Conservation (phyloP, 2,888 invertebrate genomes). For the Heliconius sara region DNA sequence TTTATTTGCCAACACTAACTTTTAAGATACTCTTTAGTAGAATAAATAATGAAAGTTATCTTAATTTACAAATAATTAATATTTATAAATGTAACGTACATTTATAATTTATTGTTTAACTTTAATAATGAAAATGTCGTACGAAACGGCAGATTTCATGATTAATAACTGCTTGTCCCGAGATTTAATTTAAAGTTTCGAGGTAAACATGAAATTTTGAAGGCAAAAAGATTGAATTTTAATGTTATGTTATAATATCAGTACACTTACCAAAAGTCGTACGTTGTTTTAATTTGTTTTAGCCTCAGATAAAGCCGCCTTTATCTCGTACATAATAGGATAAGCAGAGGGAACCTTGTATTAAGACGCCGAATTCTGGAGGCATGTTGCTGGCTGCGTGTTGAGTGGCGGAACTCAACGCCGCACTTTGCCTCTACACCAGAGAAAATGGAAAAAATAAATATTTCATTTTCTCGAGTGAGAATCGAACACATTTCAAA, state of each 20-base stretch:
- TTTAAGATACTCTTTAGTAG: not conserved
- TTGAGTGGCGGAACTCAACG: too few relatives aligned
- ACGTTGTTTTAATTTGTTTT: too few relatives aligned
- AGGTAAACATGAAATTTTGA: not conserved
- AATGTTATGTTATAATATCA: not conserved
- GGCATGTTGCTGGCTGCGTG: too few relatives aligned
- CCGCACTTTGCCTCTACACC: too few relatives aligned
- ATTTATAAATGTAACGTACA: not conserved
- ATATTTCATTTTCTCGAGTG: too few relatives aligned
- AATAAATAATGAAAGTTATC: not conserved
- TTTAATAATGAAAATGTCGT: conserved; percentile 36
- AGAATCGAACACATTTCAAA: too few relatives aligned
- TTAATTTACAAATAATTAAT: not conserved
- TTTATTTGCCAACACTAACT: too few relatives aligned
- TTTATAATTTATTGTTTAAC: conserved; percentile 41
- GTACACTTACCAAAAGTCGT: not conserved
- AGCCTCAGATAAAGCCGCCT: too few relatives aligned
- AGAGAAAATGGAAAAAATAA: too few relatives aligned
- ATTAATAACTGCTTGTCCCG: conserved; percentile 16
- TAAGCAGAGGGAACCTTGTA: too few relatives aligned
- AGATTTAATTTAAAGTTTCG: conserved; percentile 18
- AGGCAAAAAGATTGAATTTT: not conserved
- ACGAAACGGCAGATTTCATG: conserved; percentile 23
- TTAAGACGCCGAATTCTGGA: too few relatives aligned
- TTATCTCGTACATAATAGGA: too few relatives aligned